phyloP scores from a whole-genome alignment of 2,113 vertebrate genomes.

The Malaclemys terrapin region DNA sequence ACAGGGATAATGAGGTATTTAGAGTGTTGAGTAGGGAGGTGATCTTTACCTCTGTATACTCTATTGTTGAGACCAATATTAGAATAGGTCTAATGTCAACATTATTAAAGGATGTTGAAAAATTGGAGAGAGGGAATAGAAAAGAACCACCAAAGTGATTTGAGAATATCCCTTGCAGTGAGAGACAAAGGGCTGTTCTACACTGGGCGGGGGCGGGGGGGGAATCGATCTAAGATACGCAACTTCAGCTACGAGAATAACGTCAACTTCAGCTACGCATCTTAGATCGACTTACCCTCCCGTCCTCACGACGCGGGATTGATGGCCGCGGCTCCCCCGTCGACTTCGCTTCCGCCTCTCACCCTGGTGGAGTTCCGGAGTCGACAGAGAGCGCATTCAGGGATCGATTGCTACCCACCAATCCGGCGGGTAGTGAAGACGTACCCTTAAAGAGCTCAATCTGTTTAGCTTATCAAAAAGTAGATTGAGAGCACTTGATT shows the following conservation, averaged over 20 bases:
- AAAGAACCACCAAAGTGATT: not conserved
- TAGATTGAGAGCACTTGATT: not conserved
- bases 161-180: not conserved
- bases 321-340: too few species aligned
- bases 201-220: too few species aligned
- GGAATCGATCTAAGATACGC: too few species aligned
- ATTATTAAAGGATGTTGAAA: rapidly evolving
- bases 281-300: too few species aligned
- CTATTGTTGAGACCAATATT: not conserved
- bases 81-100: not conserved
- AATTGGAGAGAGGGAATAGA: not conserved
- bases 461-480: not conserved
- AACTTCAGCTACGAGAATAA: too few species aligned
- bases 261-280: too few species aligned
- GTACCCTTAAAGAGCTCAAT: not conserved
- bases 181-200: not conserved
- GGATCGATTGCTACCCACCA: too few species aligned
- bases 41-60: not conserved
- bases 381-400: too few species aligned
- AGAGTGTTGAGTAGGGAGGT: not conserved
- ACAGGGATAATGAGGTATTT: not conserved
- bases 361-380: too few species aligned
- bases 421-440: too few species aligned
- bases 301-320: too few species aligned
- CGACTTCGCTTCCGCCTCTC: too few species aligned